Conservation (phyloP, 2,888 invertebrate species). For the Muscina levida region DNA sequence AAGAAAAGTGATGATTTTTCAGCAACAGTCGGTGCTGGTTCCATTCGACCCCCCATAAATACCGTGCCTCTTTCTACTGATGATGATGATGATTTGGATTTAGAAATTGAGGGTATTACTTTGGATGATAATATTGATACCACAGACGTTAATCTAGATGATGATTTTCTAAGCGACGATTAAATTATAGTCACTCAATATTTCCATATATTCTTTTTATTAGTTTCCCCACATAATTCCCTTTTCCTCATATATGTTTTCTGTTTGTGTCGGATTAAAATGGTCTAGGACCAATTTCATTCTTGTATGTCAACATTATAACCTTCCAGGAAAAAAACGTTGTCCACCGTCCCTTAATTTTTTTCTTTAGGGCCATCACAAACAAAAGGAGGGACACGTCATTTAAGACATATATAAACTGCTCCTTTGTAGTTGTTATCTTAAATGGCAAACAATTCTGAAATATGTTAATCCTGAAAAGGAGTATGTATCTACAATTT, state of each 20-base stretch:
- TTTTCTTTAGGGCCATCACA: neutral
- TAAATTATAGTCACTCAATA: constrained; percentile 42
- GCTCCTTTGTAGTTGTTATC: constrained; percentile 36
- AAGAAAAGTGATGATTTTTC: constrained; percentile 75
- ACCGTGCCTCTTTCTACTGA: constrained; percentile 79
- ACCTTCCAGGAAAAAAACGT: neutral
- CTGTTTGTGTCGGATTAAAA: constrained; percentile 23
- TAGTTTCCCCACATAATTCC: constrained; percentile 19
- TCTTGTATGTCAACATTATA: constrained; percentile 12
- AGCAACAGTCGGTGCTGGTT: constrained; percentile 24
- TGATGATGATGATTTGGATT: constrained; percentile 89
- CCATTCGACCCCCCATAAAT: constrained; percentile 29
- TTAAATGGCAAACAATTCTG: constrained; percentile 45
- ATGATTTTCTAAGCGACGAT: constrained; percentile 84
- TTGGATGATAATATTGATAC: constrained; percentile 90
- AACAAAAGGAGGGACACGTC: constrained; percentile 25
- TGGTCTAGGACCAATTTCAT: constrained; percentile 38
- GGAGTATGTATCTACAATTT: constrained; percentile 30
- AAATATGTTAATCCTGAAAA: constrained; percentile 28
- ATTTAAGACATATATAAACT: constrained; percentile 29
- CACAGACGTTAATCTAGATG: constrained; percentile 87
- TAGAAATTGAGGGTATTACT: constrained; percentile 90
- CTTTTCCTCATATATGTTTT: neutral
- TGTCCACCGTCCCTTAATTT: neutral
- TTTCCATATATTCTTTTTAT: constrained; percentile 42